phyloP scores from a whole-genome alignment of 2,797 vertebrate species.

The Neosilurus hyrtlii region DNA sequence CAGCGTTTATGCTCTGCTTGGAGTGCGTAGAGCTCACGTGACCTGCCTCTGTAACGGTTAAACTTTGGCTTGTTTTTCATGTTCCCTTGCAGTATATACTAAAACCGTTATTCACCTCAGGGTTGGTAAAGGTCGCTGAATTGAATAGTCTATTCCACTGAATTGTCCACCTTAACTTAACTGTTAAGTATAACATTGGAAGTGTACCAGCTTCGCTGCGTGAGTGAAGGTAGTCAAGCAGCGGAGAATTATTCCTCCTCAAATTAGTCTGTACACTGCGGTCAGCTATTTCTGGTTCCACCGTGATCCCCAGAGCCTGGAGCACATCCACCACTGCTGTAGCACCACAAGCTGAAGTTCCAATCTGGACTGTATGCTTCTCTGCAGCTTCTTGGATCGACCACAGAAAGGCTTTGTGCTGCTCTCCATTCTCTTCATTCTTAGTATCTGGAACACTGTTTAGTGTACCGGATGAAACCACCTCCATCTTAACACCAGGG shows the following conservation, averaged over 20 bases:
- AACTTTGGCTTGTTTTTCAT: too few relatives aligned
- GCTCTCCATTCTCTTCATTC: conserved; percentile 10
- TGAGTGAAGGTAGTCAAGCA: conserved; percentile 74
- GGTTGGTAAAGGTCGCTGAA: too few relatives aligned
- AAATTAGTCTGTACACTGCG: conserved; percentile 68
- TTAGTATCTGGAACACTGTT: conserved; percentile 23
- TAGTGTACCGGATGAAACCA: background rate
- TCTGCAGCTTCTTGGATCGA: conserved; percentile 72
- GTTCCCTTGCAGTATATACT: too few relatives aligned
- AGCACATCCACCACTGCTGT: conserved; percentile 77
- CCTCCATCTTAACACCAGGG: conserved; percentile 30
- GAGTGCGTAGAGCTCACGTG: too few relatives aligned
- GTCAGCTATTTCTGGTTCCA: conserved; percentile 65
- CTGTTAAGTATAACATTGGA: conserved; percentile 1
- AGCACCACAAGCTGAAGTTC: conserved; percentile 74
- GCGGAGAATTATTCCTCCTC: conserved; percentile 69
- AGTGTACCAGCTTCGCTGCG: conserved; percentile 71
- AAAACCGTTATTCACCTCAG: too few relatives aligned
- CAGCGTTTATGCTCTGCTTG: too few relatives aligned
- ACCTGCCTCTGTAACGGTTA: too few relatives aligned
- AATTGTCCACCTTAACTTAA: too few relatives aligned
- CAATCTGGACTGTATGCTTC: conserved; percentile 75
- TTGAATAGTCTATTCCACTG: too few relatives aligned
- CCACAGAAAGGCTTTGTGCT: conserved; percentile 71
- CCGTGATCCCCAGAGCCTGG: conserved; percentile 67